Evolutionary conservation across 2,797 vertebrate genomes (phyloP), one percentile per base, ranked within the genome.

Genomic region (Oreochromis mossambicus): DNA sequence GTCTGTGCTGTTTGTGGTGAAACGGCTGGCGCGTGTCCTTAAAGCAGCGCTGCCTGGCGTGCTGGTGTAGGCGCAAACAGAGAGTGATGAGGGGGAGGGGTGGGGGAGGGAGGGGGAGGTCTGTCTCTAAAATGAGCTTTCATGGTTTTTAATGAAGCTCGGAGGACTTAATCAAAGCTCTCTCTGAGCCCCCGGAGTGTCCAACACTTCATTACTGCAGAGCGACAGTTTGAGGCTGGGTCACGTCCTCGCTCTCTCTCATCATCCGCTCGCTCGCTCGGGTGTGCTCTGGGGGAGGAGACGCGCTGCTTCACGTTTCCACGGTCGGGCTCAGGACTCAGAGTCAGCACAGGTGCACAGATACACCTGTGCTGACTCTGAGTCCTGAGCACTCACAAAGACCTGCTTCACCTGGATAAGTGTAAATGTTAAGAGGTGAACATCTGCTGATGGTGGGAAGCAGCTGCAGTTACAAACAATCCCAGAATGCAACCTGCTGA

Each of bases 141-240:
- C 78, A 86, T 90, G 54, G 68, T 84, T 83, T 86, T 91, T 88
- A 91, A 91, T 91, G 87, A 91, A 91, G 90, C 87, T 87, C 82
- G 9, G 51, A 87, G 86, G 90, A 91, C 78, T 89, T 91, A 89
- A 87, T 91, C 80, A 91, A 86, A 91, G 90, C 83, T 73, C 12
- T 68, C 87, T 76, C 83, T 86, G 87, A 89, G 89, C 83, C 79
- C 78, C 80, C 79, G 1, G 82, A 86, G 87, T 84, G 85, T 87
- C 87, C 87, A 86, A 48, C 85, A 32, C 87, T 85, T 88, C 83
- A 85, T 91, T 58, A 87, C 15, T 88, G 75, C 80, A 80, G 63
- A 86, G 82, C 48, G 34, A 83, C 88, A 86, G 81, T 82, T 29
- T 82, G 83, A 89, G 80, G 77, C 82, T 68, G 80, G 85, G 82